Percentiles rank a stretch among this genome's conserved stretches.
These are phyloP conservation scores for Cassiopea andromeda DNA, from an alignment of 30 jellyfish, hydroid and myxozoan genomes.

Conservation along the genomic window DNA sequence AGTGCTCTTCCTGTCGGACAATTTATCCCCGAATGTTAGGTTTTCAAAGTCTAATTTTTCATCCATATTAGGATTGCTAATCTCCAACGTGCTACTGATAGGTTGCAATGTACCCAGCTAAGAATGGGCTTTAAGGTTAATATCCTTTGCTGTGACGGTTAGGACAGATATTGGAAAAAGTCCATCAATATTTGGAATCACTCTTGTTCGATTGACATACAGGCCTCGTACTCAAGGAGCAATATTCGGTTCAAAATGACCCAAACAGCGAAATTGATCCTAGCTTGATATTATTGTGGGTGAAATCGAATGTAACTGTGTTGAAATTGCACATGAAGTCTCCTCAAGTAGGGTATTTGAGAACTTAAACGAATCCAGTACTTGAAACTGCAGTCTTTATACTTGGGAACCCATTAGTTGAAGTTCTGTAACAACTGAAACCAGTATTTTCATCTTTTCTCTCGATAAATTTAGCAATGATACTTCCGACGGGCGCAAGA, in stretches of 20 bases:
- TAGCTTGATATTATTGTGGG: conserved; percentile 1
- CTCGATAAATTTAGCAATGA: conserved; percentile 40
- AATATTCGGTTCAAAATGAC: conserved; percentile 55
- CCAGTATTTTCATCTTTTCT: conserved; percentile 9
- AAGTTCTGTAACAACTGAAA: neutral
- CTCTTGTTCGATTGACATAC: conserved; percentile 19
- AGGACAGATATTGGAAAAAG: conserved; percentile 32
- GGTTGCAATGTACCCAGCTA: neutral
- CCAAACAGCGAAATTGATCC: neutral
- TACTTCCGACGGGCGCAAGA: neutral
- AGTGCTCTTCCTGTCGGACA: neutral
- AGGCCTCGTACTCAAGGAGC: conserved; percentile 2
- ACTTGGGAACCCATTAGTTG: conserved; percentile 32
- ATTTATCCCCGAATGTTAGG: neutral
- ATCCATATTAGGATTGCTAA: neutral
- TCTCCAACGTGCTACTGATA: neutral
- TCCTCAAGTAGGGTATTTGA: conserved; percentile 26
- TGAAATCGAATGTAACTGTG: conserved; percentile 12
- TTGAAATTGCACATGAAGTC: conserved; percentile 42
- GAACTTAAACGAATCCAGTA: conserved; percentile 24
- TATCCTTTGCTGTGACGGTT: conserved; percentile 21
- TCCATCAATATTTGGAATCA: conserved; percentile 57
- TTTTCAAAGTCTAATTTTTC: neutral
- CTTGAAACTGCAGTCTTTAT: conserved; percentile 24
- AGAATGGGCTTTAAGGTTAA: neutral